phyloP scores from a whole-genome alignment of 2,797 vertebrate genomes.

The Antrozous pallidus region DNA sequence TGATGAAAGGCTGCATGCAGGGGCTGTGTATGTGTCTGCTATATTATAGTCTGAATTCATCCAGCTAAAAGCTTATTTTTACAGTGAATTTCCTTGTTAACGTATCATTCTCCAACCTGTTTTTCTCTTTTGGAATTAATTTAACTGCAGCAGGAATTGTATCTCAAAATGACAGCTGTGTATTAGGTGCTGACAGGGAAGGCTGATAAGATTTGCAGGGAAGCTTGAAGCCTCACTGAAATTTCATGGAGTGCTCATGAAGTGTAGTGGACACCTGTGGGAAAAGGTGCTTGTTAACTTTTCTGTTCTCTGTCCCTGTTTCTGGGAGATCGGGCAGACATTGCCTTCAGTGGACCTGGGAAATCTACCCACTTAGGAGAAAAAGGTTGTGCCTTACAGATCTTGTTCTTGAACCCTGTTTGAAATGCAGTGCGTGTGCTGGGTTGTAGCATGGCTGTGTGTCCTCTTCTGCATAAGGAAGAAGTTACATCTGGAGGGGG shows the following conservation, averaged over 20 bases:
- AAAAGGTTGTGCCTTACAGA: not conserved
- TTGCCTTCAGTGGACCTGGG: not conserved
- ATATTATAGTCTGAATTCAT: not conserved
- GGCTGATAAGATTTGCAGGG: not conserved
- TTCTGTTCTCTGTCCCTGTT: not conserved
- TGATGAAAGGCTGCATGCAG: not conserved
- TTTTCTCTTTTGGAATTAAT: conserved; percentile 45
- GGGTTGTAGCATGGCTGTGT: not conserved
- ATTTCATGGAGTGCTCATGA: not conserved
- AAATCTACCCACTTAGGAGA: too few relatives aligned
- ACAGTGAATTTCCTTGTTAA: conserved; percentile 20
- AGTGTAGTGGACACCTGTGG: not conserved
- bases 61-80: not conserved
- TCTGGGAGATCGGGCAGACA: not conserved
- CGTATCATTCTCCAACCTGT: conserved; percentile 1
- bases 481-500: not conserved
- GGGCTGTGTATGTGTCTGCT: not conserved
- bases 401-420: not conserved
- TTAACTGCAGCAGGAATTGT: not conserved
- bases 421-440: not conserved
- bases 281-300: not conserved
- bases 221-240: not conserved
- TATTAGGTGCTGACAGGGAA: not conserved
- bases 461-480: not conserved
- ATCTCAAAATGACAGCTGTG: not conserved